phyloP scores from a whole-genome alignment of 1,140 invertebrate species.

The Sesamia nonagrioides region DNA sequence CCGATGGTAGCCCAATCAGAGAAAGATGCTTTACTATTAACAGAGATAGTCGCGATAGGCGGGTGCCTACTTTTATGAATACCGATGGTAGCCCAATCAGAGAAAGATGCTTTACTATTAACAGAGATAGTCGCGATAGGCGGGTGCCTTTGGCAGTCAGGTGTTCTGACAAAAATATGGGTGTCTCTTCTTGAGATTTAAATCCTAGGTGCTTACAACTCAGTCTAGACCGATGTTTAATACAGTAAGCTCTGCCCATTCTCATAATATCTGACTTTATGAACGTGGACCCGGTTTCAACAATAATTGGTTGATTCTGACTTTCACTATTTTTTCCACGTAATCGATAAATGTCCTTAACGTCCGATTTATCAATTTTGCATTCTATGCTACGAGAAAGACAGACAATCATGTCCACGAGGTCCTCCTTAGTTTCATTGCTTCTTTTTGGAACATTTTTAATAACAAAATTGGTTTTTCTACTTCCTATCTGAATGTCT shows the following conservation, averaged over 20 bases:
- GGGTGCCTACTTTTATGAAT: no score
- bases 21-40: no score
- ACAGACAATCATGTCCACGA: background rate
- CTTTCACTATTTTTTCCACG: background rate
- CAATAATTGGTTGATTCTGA: background rate
- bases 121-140: no score
- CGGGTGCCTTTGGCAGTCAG: background rate
- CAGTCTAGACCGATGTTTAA: background rate
- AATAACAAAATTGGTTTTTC: background rate
- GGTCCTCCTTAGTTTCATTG: background rate
- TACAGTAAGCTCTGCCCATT: background rate
- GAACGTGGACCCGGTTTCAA: background rate
- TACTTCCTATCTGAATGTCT: background rate
- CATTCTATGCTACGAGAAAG: background rate
- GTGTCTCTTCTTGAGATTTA: background rate
- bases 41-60: no score
- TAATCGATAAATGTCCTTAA: constrained; percentile 8
- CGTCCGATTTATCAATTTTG: background rate
- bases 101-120: no score
- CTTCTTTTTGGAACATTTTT: background rate
- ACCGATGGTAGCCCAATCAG: no score
- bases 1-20: no score
- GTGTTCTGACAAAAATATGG: background rate
- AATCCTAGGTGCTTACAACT: background rate
- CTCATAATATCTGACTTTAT: background rate